A percentile compares a stretch with the other conserved stretches of the same genome.
Evolutionary conservation across 2,888 invertebrate genomes (phyloP).

Genomic region (Dysmachus trigonus): DNA sequence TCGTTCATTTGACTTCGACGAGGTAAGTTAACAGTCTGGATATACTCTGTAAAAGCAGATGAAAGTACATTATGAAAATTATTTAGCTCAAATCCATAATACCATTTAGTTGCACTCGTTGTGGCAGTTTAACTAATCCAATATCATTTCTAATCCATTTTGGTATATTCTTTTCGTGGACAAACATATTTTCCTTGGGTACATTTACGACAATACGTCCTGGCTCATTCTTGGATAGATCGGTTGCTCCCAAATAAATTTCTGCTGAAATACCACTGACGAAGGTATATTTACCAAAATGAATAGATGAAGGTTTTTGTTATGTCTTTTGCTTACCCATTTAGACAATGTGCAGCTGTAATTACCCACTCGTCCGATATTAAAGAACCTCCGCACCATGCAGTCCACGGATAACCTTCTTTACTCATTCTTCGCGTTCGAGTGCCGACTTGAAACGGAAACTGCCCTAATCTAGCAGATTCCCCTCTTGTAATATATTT

Average conservation of each 20-base stretch:
- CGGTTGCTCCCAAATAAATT: neutral
- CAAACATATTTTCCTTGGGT: neutral
- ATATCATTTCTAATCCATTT: neutral
- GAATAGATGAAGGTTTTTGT: neutral
- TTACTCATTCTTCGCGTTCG: neutral
- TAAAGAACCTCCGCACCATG: neutral
- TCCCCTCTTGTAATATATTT: neutral
- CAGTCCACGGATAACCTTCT: neutral
- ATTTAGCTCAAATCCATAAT: too few relatives aligned
- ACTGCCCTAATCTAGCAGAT: neutral
- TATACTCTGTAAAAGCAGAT: neutral
- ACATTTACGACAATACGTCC: neutral
- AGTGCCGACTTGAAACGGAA: neutral
- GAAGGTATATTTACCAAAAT: neutral
- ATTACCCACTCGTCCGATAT: neutral
- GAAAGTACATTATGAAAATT: too few relatives aligned
- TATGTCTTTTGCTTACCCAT: neutral
- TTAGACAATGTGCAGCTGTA: neutral
- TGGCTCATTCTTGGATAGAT: neutral
- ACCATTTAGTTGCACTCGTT: neutral
- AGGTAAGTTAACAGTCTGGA: slow-evolving; percentile 3
- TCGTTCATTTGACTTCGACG: neutral
- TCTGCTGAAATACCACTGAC: neutral
- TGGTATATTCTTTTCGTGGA: neutral
- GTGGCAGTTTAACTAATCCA: neutral